Evolutionary conservation across 2,888 invertebrate species (phyloP), one percentile per base, ranked within the genome.

Genomic region (Idaea dimidiata): DNA sequence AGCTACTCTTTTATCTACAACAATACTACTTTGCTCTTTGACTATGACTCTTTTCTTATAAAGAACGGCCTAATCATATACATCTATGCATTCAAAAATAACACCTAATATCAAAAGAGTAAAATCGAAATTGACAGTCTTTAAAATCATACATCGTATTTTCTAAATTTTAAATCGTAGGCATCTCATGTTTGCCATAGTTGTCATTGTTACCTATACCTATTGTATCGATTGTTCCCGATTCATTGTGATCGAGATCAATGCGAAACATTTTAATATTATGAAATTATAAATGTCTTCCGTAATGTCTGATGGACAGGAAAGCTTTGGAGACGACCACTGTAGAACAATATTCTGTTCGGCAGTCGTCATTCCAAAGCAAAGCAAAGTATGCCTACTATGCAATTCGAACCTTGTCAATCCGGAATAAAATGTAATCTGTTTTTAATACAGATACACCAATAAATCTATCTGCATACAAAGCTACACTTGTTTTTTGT

Each of bases 241-340:
- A 64, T 67, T 74, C 74, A 80, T 89, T 88, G 91, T 90, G 82
- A 78, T 77, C 70, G 72, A 78, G 82, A 90, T 91, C 90, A 88
- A 91, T 91, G 90, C 80, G 90, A 91, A 91, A 91, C 91, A 91
- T 91, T 91, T 91, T 92, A 92, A 92, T 92, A 91, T 91, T 89
- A 87, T 88, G 86, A 89, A 91, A 91, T 91, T 91, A 91, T 91
- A 88, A 88, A 90, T 84, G 89, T 91, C 90, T 91, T 91, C 90
- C 89, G 89, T 84, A 81, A 82, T 72, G 76, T 77, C 74, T 75
- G 61, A 70, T 64, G 72, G 57, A 73, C 67, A 76, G 59, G 62
- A 63, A 63, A 60, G 54, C 24, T 43, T 24, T 73, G 60, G 81
- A 82, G 78, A 64, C 57, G 24, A 31, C 16, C 10, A n/a, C 16